Evolutionary conservation across 2,888 invertebrate genomes (phyloP), one percentile per base, ranked within the genome.

Genomic region (Amblyteles armatorius): DNA sequence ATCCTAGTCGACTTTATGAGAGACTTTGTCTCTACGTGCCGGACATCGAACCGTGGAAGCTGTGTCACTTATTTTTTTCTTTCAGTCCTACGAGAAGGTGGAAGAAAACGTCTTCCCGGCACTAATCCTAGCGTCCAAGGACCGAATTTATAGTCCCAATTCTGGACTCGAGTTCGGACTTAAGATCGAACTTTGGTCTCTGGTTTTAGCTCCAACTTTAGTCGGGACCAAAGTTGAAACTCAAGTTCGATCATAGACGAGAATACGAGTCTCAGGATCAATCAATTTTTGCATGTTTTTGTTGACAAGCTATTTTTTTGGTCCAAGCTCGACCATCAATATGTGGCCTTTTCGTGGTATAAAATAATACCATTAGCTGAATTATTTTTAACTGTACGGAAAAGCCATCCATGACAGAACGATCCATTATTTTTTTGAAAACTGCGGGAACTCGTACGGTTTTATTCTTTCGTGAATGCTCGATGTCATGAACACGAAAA

Each of bases 21-120:
- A 88, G 88, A 88, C 89, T 89, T 87, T 89, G 88, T 88, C 90
- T 88, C 87, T 89, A 90, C 88, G 91, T 91, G 90, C 89, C 87
- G 86, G 81, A 80, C 84, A 85, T 80, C 74, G 68, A 78, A 81
- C 60, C 68, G 16, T 63, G 55, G 52, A 80, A 29, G 67, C 52
- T 67, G 48, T 67, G 40, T 65, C n/a, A 68, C 52, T 40, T 73
- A 36, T 69, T 67, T 55, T 79, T 63, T 52, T 40, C n/a, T 65
- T 52, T 29, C 19, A 6, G 65, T 79, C 71, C 40, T 55, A 7
- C n/a, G 19, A 50, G 13, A 52, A 72, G 52, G 40, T 60, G 22
- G 44, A 40, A 57, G 52, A 48, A 73, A 63, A 69, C 57, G 55
- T 72, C 69, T 36, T 40, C 44, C 57, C 71, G 72, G 79, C 79